Evolutionary conservation across 2,888 invertebrate genomes (phyloP), one percentile per base, ranked within the genome.

Genomic region (Teleogryllus oceanicus): DNA sequence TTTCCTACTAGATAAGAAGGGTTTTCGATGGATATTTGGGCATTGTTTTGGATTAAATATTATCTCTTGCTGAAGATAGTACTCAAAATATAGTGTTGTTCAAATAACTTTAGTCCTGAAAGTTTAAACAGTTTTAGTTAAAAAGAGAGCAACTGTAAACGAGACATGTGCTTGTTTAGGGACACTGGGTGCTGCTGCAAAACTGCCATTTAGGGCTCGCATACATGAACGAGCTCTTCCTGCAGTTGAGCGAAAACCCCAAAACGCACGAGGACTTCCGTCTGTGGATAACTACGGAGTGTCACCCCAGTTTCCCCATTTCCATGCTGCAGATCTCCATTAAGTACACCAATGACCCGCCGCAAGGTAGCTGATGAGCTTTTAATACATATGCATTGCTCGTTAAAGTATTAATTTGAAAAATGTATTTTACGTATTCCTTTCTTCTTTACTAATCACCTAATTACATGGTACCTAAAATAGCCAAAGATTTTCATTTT

Each of bases 301-400:
- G 92, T 0, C 94, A 95, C 85, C 87, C 88, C 0, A 88, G 87
- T 77, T 96, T 96, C 85, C 93, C 96, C 0, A 96, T 96, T 83
- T 94, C 94, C 74, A 88, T 96, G 78, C 87, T 96, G 49, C 96
- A 96, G 88, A 91, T 94, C 88, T 92, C 95, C 49, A 92, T 96
- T 81, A 96, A 96, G 85, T 96, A 94, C 85, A 96, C 96, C 0
- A 96, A 95, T 85, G 96, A 96, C 86, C 96, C 96, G 5, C 96
- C 96, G 0, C 92, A 94, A 85, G 96, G 93, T 91, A 87, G 84
- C 62, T 81, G n/a, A 16, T 76, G 87, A 49, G 82, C 10, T 13
- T 20, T 11, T 18, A 16, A 75, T 80, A 75, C 16, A n/a, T 20
- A 2, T 24, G 2, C 24, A 24, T 24, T 24, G 2, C 2, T 24